Base-by-base conservation (phyloP, 2,113 vertebrate genomes). In the Blennius ocellaris region DNA sequence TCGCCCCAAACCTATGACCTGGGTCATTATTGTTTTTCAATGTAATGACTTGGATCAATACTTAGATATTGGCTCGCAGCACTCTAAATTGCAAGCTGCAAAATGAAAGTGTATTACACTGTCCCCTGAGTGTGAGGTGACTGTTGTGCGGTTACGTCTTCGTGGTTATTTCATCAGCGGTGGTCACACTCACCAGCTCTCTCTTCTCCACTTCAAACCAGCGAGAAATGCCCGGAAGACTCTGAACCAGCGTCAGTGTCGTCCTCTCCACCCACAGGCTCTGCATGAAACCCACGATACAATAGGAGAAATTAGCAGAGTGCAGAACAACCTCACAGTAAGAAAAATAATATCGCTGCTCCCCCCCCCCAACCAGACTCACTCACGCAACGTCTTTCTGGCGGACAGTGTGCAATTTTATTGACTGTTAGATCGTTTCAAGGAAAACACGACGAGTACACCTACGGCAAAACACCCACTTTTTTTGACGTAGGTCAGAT, bases 161-260 rank as follows among this genome's bases (percentile, higher is more conserved):
- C 8, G 9, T 62, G 56, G 48, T 15, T 40, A 45, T 69, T 72
- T 66, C 41, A 51, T 62, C 65, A 40, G 44, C 39, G 7, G 56
- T 6, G 52, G 43, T 56, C 12, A 48, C 49, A 89, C 97, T 97
- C 85, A 99, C 98, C 93, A 99, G 94, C 91, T 99, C 98, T 73
- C 95, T 95, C 80, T 97, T 99, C 74, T 99, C 97, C 82, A 99
- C 98, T 92, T 99, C 97, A 77, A 99, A 99, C 98, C 98, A 99
- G 84, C 97, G 96, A 15, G 98, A 99, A 85, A 99, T 99, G 71
- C 98, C 98, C n/a, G 98, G 98, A 45, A 99, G 94, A 88, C 98
- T 99, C 92, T 99, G 98, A 41, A 99, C 97, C 89, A 99, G 91
- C 51, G 96, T 98, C 80, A 99, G 83, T 0, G 98, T 98, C 0